A percentile compares a stretch with the other conserved stretches of the same genome.
phyloP scores from a whole-genome alignment of 2,113 vertebrate species.

The Caloenas nicobarica region DNA sequence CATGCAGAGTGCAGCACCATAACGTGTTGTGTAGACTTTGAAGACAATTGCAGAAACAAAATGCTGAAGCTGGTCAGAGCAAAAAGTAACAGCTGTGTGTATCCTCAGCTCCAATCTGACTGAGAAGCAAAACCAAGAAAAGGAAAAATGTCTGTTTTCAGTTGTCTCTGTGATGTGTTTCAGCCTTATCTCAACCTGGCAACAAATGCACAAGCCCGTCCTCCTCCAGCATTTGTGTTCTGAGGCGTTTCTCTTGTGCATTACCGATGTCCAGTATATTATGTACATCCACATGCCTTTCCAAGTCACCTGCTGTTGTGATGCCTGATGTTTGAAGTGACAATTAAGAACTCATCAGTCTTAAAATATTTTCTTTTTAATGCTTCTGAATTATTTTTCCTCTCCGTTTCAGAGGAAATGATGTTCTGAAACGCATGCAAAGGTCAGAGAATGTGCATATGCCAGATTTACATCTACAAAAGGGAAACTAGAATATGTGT shows the following conservation, averaged over 20 bases:
- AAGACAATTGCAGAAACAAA: not conserved
- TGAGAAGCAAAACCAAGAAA: not conserved
- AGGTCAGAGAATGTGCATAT: not conserved
- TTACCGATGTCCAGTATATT: not conserved
- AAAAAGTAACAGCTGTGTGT: not conserved
- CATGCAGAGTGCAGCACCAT: no score
- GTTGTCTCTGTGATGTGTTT: not conserved
- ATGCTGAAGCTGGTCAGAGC: not conserved
- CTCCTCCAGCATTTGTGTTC: not conserved
- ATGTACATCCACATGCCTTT: not conserved
- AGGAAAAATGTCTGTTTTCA: not conserved
- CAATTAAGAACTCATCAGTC: not conserved
- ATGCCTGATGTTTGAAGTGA: not conserved
- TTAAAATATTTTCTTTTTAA: not conserved
- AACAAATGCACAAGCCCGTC: not conserved
- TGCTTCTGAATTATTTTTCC: not conserved
- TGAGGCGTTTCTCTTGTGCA: not conserved
- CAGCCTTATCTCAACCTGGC: not conserved
- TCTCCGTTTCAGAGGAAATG: not conserved
- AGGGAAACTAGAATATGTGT: not conserved
- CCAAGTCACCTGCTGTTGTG: not conserved
- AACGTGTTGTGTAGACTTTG: not conserved
- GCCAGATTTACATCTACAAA: not conserved
- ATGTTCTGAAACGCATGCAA: not conserved
- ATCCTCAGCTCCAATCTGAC: not conserved